phyloP scores from a whole-genome alignment of 2,797 vertebrate genomes.

The Gobionotothen gibberifrons region DNA sequence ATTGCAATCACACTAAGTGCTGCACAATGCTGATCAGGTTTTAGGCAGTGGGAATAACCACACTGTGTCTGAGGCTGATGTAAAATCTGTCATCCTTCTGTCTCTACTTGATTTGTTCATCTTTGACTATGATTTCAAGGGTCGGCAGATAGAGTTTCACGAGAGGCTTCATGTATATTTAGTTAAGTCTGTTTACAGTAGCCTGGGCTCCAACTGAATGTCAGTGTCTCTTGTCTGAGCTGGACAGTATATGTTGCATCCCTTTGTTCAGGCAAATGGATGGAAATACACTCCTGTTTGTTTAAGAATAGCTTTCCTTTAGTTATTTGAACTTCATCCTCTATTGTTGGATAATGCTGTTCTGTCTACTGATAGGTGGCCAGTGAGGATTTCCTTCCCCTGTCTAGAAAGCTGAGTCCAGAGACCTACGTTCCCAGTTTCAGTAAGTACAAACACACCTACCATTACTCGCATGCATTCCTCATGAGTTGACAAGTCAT shows the following conservation, averaged over 20 bases:
- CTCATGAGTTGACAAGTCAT: conserved; percentile 25
- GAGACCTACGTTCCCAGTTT: conserved; percentile 79
- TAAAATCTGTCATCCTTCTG: conserved; percentile 3
- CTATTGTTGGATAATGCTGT: conserved; percentile 37
- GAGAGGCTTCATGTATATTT: conserved; percentile 16
- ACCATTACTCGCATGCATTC: conserved; percentile 3
- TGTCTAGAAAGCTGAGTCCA: conserved; percentile 71
- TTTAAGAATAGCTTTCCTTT: conserved; percentile 47
- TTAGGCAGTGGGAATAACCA: conserved; percentile 22
- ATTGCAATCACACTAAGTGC: conserved; percentile 59
- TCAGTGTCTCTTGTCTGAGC: conserved; percentile 27
- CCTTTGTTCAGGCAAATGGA: conserved; percentile 61
- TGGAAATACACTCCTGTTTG: conserved; percentile 64
- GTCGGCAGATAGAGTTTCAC: conserved; percentile 16
- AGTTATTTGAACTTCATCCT: conserved; percentile 40
- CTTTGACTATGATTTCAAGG: conserved; percentile 1
- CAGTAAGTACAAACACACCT: conserved; percentile 72
- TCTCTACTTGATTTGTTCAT: conserved; percentile 4
- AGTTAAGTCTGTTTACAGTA: conserved; percentile 31
- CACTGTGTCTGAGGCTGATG: conserved; percentile 9
- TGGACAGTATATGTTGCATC: conserved; percentile 35
- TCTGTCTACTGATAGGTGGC: conserved; percentile 59
- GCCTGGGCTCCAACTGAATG: conserved; percentile 21
- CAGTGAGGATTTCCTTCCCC: conserved; percentile 78
- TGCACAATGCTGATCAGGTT: conserved; percentile 51